Conservation (phyloP, 1,140 invertebrate species). For the Aphaenogaster ashmeadi region DNA sequence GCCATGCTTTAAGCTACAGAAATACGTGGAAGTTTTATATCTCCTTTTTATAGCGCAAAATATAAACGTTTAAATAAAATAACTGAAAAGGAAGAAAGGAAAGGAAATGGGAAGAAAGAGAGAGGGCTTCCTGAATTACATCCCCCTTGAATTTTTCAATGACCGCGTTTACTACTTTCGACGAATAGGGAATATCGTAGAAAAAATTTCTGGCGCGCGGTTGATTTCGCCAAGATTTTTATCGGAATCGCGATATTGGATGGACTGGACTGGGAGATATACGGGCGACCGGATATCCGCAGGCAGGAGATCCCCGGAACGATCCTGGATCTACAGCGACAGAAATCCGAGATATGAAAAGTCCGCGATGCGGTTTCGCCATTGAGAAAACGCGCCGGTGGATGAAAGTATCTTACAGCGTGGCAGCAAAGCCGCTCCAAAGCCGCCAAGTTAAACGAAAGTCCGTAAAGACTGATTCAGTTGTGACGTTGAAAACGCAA, state of each 20-base stretch:
- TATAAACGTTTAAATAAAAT: not conserved
- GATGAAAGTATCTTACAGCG: slow-evolving; percentile 60
- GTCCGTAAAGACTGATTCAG: slow-evolving; percentile 59
- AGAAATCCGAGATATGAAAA: slow-evolving; percentile 64
- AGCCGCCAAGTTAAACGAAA: slow-evolving; percentile 65
- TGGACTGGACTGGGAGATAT: slow-evolving; percentile 25
- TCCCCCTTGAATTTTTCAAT: slow-evolving; percentile 17
- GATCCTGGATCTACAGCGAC: slow-evolving; percentile 34
- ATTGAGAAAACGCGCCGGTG: slow-evolving; percentile 51
- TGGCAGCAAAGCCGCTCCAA: slow-evolving; percentile 41
- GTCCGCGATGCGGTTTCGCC: slow-evolving; percentile 36
- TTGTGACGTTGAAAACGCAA: slow-evolving; percentile 32
- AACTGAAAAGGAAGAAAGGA: not conserved
- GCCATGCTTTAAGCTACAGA: not conserved
- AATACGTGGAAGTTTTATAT: not conserved
- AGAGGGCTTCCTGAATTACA: not conserved
- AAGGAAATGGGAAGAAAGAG: too few species aligned
- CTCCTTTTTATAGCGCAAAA: not conserved
- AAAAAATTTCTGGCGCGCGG: slow-evolving; percentile 14
- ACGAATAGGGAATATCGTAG: not conserved
- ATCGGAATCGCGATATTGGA: slow-evolving; percentile 58
- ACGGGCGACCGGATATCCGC: slow-evolving; percentile 40
- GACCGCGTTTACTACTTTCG: not conserved
- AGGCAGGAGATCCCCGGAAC: slow-evolving; percentile 36
- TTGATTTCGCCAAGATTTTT: slow-evolving; percentile 33